Evolutionary conservation across 2,888 invertebrate genomes (phyloP), one percentile per base, ranked within the genome.

Genomic region (Ichneumoninae sp.): DNA sequence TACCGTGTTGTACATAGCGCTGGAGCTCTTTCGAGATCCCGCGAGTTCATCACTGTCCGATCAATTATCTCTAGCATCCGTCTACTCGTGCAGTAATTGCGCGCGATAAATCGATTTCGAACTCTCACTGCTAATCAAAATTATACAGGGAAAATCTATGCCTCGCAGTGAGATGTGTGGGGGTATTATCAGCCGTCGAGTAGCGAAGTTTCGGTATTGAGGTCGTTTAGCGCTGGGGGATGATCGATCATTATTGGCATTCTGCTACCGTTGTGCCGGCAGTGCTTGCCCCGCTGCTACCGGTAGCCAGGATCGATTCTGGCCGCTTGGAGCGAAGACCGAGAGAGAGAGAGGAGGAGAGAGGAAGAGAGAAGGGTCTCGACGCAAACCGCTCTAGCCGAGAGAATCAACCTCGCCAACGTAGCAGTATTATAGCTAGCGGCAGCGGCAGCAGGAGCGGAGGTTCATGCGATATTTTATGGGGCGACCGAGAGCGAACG

Each of bases 391-490:
- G 77, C 63, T 65, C 52, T 47, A 3, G 65, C 57, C n/a, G 60
- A 63, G 69, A 22, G 70, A 82, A 83, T 70, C 68, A 71, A 80
- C 82, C 78, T 26, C 60, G 44, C 22, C 77, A 54, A 54, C 65
- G 79, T 71, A 71, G 68, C 50, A 76, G 63, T 63, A 63, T 26
- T 30, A 16, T 30, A 63, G 26, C 30, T 60, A 60, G 60, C 60
- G 3, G 57, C 71, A 83, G 70, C 75, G 26, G 60, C 33, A 33
- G 60, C 71, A 83, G 71, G 73, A 86, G 86, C 84, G 88, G 87
- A 89, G 91, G 89, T 93, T 92, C 91, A 91, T 92, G 91, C 91
- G 90, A 90, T 93, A 92, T 93, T 92, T 93, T 93, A 93, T 92
- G 91, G 90, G 89, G 81, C 87, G 86, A 81, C 86, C 82, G 81